Evolutionary conservation across 2,888 invertebrate species (phyloP), one percentile per base, ranked within the genome.

Genomic region (Dysmachus trigonus): DNA sequence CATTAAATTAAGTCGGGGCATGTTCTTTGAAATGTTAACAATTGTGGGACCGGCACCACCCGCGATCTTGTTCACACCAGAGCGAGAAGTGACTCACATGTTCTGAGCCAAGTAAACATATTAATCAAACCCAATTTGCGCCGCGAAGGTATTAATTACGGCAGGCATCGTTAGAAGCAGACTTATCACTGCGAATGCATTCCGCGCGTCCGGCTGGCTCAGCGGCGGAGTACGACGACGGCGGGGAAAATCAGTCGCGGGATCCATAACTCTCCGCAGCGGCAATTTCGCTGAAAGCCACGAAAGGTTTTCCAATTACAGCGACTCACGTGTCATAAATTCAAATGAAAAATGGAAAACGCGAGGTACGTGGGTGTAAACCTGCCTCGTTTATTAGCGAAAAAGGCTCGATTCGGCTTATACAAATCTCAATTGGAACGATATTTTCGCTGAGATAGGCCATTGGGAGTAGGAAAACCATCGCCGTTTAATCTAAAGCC

Each of bases 291-390:
- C 27, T 83, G 72, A 83, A 83, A 83, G 72, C 72, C 35, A 72
- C 53, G 72, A 72, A 82, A 72, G 83, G 72, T 71, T 73, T 83
- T 83, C 72, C 83, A 83, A 83, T 72, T 72, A 72, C 41, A 10
- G 72, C 38, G 35, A 82, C 83, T 83, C 41, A 83, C 83, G 41
- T 83, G 83, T 83, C 83, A 83, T 83, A 83, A 83, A 83, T 72
- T 83, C 41, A 41, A 83, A 72, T 83, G 83, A 83, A 82, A 82
- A 82, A 82, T 82, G 62, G 47, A 71, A 72, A 83, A 41, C 72
- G 71, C 15, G 33, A 33, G 31, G 13, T 1, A 41, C 47, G 83
- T 83, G 18, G 83, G 83, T 38, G 83, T 83, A 38, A 7, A 38
- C 72, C 30, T 41, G 31, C 13, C 72, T 83, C 72, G 72, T 38